phyloP scores from a whole-genome alignment of 2,113 vertebrate genomes.

The Delphinus delphis region DNA sequence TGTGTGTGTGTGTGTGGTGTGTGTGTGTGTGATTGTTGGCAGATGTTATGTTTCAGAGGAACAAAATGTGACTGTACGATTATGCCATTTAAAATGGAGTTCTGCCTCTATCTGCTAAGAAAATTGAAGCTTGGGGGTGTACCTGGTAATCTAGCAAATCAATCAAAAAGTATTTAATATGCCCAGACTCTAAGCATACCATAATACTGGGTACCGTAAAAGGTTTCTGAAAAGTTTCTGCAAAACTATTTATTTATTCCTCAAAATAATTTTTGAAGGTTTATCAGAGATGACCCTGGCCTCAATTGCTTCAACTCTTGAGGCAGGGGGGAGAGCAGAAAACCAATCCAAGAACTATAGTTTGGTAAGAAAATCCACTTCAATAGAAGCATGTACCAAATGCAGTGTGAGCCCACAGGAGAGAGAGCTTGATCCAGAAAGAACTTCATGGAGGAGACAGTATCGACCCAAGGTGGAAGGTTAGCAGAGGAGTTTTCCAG shows the following conservation, averaged over 20 bases:
- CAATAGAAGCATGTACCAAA: not conserved
- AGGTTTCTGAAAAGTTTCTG: constrained; percentile 33
- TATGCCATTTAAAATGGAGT: constrained; percentile 44
- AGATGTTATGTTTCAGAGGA: constrained; percentile 46
- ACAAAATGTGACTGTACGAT: constrained; percentile 54
- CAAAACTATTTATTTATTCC: constrained; percentile 27
- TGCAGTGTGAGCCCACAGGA: not conserved
- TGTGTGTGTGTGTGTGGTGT: not conserved
- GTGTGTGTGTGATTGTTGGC: not conserved
- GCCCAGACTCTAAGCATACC: not conserved
- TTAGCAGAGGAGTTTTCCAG: not conserved
- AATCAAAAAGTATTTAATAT: constrained; percentile 62
- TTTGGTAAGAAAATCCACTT: not conserved
- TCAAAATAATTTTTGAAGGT: constrained; percentile 25
- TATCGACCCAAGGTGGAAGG: too few species aligned
- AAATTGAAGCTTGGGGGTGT: constrained; percentile 46
- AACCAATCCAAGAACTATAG: not conserved
- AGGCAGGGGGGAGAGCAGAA: not conserved
- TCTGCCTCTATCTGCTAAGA: constrained; percentile 57
- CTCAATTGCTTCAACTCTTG: not conserved
- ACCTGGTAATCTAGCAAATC: constrained; percentile 67
- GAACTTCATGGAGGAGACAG: not conserved
- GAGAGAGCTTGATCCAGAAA: not conserved
- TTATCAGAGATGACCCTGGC: not conserved
- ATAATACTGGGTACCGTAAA: constrained; percentile 12